Conservation (phyloP, 1,140 invertebrate species). For the Drosophila suzukii region DNA sequence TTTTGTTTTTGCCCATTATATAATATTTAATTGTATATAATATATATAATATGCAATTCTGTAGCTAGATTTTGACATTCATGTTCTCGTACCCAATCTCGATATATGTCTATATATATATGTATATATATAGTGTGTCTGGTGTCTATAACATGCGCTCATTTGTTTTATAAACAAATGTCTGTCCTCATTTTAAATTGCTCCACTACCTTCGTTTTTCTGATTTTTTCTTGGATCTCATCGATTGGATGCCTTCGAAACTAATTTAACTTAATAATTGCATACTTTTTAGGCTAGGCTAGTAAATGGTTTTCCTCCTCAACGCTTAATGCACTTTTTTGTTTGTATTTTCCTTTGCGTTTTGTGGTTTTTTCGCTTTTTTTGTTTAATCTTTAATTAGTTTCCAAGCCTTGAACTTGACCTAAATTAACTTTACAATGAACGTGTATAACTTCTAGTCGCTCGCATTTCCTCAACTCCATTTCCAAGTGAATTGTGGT, state of each 20-base stretch:
- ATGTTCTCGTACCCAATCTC: conserved; percentile 37
- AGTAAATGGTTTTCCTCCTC: conserved; percentile 68
- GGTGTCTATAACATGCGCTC: conserved; percentile 46
- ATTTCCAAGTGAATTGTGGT: conserved; percentile 30
- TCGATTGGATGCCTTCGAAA: conserved; percentile 25
- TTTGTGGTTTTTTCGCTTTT: conserved; percentile 9
- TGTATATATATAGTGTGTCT: conserved; percentile 38
- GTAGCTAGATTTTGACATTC: conserved; percentile 78
- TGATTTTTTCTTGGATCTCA: conserved; percentile 4
- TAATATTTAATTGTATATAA: conserved; percentile 69
- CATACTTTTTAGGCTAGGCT: conserved; percentile 77
- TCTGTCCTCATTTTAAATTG: conserved; percentile 4
- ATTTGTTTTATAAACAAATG: conserved; percentile 76
- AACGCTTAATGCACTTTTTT: conserved; percentile 77
- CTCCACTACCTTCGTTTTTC: background rate
- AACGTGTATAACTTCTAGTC: conserved; percentile 49
- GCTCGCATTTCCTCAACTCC: conserved; percentile 17
- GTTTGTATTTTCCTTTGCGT: conserved; percentile 49
- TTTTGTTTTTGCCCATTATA: conserved; percentile 78
- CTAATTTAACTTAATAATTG: conserved; percentile 80
- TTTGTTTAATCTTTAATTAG: conserved; percentile 31
- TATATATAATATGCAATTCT: conserved; percentile 82
- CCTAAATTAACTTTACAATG: conserved; percentile 61
- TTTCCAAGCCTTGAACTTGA: conserved; percentile 40
- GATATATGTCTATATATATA: conserved; percentile 21